phyloP scores from a whole-genome alignment of 2,113 vertebrate genomes.

The Chaetodon trifascialis region DNA sequence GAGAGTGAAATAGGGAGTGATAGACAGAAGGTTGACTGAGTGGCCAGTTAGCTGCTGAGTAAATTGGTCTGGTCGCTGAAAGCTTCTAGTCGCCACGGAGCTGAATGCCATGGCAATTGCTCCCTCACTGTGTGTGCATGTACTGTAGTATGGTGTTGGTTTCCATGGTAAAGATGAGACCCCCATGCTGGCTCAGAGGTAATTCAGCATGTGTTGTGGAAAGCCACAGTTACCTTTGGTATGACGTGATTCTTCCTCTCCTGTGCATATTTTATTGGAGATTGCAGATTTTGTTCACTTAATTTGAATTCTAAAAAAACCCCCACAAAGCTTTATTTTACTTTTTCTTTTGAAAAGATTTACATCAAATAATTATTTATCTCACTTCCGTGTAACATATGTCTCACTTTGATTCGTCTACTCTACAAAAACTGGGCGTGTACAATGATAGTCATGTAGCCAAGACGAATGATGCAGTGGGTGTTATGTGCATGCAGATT shows the following conservation, averaged over 20 bases:
- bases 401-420: slow-evolving; percentile 57
- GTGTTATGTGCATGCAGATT: slow-evolving; percentile 68
- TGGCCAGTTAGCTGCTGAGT: slow-evolving; percentile 69
- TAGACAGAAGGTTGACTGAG: slow-evolving; percentile 57
- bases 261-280: slow-evolving; percentile 24
- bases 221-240: slow-evolving; percentile 67
- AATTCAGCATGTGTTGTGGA: slow-evolving; percentile 68
- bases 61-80: slow-evolving; percentile 66
- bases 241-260: slow-evolving; percentile 64
- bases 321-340: slow-evolving; percentile 19
- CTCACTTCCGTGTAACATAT: slow-evolving; percentile 39
- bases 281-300: slow-evolving; percentile 30
- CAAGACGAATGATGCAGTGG: slow-evolving; percentile 50
- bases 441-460: slow-evolving; percentile 61
- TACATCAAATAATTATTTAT: slow-evolving; percentile 10
- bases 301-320: no score
- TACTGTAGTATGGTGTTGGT: slow-evolving; percentile 79
- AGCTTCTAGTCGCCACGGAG: slow-evolving; percentile 66
- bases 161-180: slow-evolving; percentile 83
- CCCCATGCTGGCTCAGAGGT: slow-evolving; percentile 72
- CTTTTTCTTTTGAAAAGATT: slow-evolving; percentile 25
- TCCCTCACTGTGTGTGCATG: slow-evolving; percentile 68
- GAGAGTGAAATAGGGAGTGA: slow-evolving; percentile 47
- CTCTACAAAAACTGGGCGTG: slow-evolving; percentile 74
- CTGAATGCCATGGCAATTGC: slow-evolving; percentile 81